A percentile compares a stretch with the other conserved stretches of the same genome.
phyloP scores from a whole-genome alignment of 2,888 invertebrate species.

The Cremastinae sp. region DNA sequence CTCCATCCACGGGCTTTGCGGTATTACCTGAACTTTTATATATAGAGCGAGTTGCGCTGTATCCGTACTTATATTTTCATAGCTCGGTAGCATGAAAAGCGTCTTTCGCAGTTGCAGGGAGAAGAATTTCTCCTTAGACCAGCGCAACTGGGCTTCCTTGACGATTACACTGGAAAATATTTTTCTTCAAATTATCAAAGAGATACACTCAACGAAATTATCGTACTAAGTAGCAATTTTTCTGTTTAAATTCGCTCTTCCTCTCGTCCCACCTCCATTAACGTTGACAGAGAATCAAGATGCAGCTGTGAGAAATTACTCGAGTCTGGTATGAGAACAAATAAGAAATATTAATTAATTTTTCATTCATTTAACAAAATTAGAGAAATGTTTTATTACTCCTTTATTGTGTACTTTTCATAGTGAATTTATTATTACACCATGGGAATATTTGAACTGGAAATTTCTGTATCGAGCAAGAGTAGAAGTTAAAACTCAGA shows the following conservation, averaged over 20 bases:
- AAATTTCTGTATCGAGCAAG: not conserved
- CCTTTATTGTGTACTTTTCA: too few species aligned
- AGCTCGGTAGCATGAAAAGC: constrained; percentile 52
- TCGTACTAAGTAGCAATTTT: constrained; percentile 5
- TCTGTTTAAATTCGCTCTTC: not conserved
- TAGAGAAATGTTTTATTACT: too few species aligned
- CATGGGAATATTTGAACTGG: not conserved
- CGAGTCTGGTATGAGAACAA: too few species aligned
- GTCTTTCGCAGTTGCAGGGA: constrained; percentile 41
- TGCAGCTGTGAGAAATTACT: too few species aligned
- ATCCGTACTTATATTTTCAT: constrained; percentile 36
- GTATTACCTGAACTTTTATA: constrained; percentile 33
- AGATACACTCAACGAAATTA: constrained; percentile 2
- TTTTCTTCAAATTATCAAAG: constrained; percentile 44
- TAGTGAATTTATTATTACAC: too few species aligned
- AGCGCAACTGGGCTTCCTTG: constrained; percentile 45
- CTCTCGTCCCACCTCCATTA: too few species aligned
- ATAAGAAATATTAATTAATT: too few species aligned
- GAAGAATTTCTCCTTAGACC: constrained; percentile 31
- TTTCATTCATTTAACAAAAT: too few species aligned
- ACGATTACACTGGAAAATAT: constrained; percentile 48
- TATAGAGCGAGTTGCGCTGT: constrained; percentile 27
- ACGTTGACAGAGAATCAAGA: too few species aligned
- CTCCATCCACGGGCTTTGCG: constrained; percentile 30
- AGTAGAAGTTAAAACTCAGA: not conserved